A percentile compares a stretch with the other conserved stretches of the same genome.
Conservation (phyloP, 2,888 invertebrate species). For the Bruchidius siliquastri region DNA sequence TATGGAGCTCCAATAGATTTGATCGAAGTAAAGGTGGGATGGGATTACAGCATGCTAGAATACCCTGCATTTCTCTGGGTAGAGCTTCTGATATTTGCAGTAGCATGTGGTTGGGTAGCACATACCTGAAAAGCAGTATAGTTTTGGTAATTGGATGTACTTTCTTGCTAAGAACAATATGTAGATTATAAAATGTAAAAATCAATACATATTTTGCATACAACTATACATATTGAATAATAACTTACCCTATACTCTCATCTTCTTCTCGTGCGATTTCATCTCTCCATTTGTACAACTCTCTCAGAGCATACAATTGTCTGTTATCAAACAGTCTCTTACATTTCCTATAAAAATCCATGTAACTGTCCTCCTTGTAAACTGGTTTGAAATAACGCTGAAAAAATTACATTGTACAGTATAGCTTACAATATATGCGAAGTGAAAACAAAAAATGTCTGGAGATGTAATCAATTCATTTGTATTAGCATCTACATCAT, state of each 20-base stretch:
- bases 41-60: conserved; percentile 89
- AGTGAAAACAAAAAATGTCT: too few relatives aligned
- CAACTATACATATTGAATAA: not conserved
- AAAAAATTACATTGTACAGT: conserved; percentile 19
- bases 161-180: too few relatives aligned
- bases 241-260: conserved; percentile 73
- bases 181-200: too few relatives aligned
- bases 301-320: conserved; percentile 77
- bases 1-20: conserved; percentile 56
- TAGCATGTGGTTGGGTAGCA: conserved; percentile 95
- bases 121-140: conserved; percentile 60
- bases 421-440: not conserved
- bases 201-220: not conserved
- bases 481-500: too few relatives aligned
- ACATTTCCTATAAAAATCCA: conserved; percentile 72
- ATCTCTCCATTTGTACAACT: conserved; percentile 88
- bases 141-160: too few relatives aligned
- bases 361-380: conserved; percentile 63
- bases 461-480: too few relatives aligned
- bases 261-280: conserved; percentile 77
- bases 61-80: conserved; percentile 89
- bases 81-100: conserved; percentile 81
- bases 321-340: conserved; percentile 77
- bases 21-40: conserved; percentile 70
- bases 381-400: conserved; percentile 77